These are phyloP conservation scores for Hylia prasina DNA, from an alignment of 2,113 vertebrate genomes.

Conservation along the genomic window DNA sequence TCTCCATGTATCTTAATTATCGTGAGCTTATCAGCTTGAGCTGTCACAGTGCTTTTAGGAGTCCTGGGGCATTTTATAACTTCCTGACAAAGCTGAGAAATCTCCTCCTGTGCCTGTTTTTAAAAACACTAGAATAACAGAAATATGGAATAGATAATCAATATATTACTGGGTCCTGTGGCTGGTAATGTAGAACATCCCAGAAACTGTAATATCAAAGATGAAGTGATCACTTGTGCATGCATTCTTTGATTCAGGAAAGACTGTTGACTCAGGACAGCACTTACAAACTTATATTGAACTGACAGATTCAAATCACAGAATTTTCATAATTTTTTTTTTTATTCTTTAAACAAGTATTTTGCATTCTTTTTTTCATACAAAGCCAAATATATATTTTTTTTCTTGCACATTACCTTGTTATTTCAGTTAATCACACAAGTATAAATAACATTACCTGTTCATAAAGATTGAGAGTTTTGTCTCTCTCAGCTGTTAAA, in stretches of 20 bases:
- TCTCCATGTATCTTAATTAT: conserved; percentile 70
- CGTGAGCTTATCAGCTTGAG: conserved; percentile 73
- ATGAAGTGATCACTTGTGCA: not conserved
- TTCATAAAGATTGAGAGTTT: conserved; percentile 72
- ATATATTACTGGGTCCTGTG: not conserved
- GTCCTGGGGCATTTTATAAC: conserved; percentile 68
- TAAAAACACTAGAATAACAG: not conserved
- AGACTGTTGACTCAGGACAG: not conserved
- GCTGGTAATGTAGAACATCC: not conserved
- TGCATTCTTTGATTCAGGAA: not conserved
- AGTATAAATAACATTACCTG: conserved; percentile 57
- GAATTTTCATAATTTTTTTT: not conserved
- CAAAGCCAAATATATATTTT: not conserved
- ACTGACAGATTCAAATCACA: not conserved
- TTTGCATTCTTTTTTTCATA: not conserved
- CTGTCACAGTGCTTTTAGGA: conserved; percentile 57
- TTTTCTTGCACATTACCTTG: not conserved
- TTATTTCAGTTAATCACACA: not conserved
- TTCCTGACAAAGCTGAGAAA: conserved; percentile 70
- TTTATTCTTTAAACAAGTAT: not conserved
- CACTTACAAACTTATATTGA: not conserved
- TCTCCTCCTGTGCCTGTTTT: conserved; percentile 76
- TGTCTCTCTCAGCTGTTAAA: conserved; percentile 79
- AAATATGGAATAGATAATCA: not conserved
- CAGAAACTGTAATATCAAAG: not conserved